phyloP scores from a whole-genome alignment of 2,888 invertebrate genomes.

The Drosophila merina region DNA sequence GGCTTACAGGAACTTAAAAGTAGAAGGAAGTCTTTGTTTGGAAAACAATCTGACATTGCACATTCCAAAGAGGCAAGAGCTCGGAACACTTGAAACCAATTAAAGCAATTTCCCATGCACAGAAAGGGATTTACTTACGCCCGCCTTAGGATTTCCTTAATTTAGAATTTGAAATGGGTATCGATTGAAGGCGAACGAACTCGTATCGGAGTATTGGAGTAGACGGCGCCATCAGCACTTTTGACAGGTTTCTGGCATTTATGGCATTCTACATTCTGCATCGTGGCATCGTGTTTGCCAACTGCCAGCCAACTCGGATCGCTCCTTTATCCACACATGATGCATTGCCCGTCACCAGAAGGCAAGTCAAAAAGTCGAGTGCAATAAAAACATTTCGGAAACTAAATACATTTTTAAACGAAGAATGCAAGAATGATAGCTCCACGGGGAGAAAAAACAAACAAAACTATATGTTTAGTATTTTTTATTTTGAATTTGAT shows the following conservation, averaged over 20 bases:
- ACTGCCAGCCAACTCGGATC: neutral
- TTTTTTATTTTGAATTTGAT: neutral
- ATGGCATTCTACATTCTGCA: conserved; percentile 32
- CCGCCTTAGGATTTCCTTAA: conserved; percentile 2
- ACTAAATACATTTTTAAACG: conserved; percentile 55
- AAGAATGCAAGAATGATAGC: conserved; percentile 14
- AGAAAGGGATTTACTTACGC: neutral
- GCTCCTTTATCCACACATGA: neutral
- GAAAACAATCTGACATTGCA: conserved; percentile 15
- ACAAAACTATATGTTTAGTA: neutral
- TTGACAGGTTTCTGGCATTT: conserved; percentile 50
- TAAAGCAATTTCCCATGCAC: conserved; percentile 8
- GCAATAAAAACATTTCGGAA: conserved; percentile 56
- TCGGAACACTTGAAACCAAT: conserved; percentile 30
- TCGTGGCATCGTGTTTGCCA: conserved; percentile 22
- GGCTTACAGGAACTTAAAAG: neutral
- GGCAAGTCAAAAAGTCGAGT: conserved; percentile 3
- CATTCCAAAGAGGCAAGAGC: conserved; percentile 4
- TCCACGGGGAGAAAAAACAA: neutral
- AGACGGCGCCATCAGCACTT: conserved; percentile 40
- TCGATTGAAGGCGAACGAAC: neutral
- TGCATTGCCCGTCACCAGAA: conserved; percentile 4
- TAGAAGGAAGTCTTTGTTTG: neutral
- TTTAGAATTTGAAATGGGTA: conserved; percentile 4
- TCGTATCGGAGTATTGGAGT: neutral